Conservation (phyloP, 2,888 invertebrate species). For the Lysandra bellargus region DNA sequence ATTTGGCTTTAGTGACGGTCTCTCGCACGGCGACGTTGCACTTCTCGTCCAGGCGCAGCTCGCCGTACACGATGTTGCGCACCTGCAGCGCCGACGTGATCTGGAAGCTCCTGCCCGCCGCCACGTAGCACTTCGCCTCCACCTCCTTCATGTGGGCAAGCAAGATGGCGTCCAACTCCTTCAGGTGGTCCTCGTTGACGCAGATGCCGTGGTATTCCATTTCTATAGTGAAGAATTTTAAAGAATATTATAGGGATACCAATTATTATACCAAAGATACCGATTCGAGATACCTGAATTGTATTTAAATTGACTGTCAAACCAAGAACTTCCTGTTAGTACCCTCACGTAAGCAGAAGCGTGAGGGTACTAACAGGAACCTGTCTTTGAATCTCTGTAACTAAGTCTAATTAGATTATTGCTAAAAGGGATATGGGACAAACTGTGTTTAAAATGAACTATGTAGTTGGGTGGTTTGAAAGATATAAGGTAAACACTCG, state of each 20-base stretch:
- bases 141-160: conserved; percentile 52
- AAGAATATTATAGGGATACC: neutral
- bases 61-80: conserved; percentile 66
- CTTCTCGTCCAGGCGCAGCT: conserved; percentile 64
- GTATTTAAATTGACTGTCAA: no score
- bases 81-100: conserved; percentile 68
- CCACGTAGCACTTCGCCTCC: conserved; percentile 61
- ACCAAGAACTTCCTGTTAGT: no score
- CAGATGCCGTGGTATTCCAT: conserved; percentile 67
- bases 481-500: no score
- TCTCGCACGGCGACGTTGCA: conserved; percentile 60
- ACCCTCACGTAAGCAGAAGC: no score
- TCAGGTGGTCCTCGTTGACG: conserved; percentile 58
- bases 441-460: no score
- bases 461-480: no score
- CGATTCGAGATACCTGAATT: no score
- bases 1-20: conserved; percentile 61
- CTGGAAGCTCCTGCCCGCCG: conserved; percentile 65
- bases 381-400: no score
- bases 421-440: no score
- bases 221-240: conserved; percentile 45
- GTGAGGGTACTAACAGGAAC: no score
- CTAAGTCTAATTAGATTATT: no score
- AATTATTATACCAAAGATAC: no score
- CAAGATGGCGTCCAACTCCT: conserved; percentile 58